Percentiles rank a stretch among this genome's conserved stretches.
phyloP scores from a whole-genome alignment of 2,113 vertebrate species.

The Esox niger region DNA sequence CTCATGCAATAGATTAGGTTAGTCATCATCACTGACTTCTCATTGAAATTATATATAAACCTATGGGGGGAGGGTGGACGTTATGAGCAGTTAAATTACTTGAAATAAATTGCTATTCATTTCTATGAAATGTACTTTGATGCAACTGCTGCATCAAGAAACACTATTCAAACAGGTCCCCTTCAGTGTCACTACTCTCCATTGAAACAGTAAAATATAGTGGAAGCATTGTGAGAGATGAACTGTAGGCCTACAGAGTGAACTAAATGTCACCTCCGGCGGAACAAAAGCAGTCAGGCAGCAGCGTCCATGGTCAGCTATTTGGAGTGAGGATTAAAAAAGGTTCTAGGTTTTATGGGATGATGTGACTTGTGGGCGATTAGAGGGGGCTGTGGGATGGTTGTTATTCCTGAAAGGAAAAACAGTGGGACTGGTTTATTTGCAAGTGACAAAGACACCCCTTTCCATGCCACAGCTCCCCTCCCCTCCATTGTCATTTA shows the following conservation, averaged over 20 bases:
- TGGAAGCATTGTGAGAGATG: background rate
- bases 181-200: too few relatives aligned
- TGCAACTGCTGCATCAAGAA: too few relatives aligned
- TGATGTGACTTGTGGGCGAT: constrained; percentile 73
- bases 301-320: constrained; percentile 54
- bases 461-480: constrained; percentile 46
- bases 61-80: too few relatives aligned
- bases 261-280: constrained; percentile 65
- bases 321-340: constrained; percentile 55
- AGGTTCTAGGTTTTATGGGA: constrained; percentile 60
- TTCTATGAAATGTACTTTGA: too few relatives aligned
- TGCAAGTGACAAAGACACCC: constrained; percentile 59
- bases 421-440: constrained; percentile 69
- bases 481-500: constrained; percentile 56
- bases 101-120: too few relatives aligned
- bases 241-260: constrained; percentile 38
- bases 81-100: too few relatives aligned
- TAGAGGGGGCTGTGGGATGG: constrained; percentile 45
- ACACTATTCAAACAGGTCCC: too few relatives aligned
- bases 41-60: background rate
- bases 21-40: background rate
- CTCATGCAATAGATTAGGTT: background rate
- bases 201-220: background rate
- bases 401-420: constrained; percentile 24
- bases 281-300: constrained; percentile 69